Conservation (phyloP, 2,888 invertebrate species). For the Cephus sareptanus region DNA sequence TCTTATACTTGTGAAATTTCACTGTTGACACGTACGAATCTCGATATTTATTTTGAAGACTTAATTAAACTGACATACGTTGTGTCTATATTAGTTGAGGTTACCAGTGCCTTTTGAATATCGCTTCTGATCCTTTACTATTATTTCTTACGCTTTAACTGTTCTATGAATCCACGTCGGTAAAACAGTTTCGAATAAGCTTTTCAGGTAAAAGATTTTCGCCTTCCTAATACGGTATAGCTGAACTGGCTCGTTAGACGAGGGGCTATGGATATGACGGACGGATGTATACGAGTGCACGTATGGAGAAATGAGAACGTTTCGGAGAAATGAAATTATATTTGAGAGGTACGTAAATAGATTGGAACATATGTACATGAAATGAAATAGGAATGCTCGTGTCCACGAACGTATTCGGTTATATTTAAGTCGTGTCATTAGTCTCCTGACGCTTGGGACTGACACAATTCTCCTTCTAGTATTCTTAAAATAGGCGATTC, state of each 20-base stretch:
- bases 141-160: neutral
- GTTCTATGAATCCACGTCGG: neutral
- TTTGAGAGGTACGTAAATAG: conserved; percentile 29
- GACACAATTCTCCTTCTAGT: conserved; percentile 42
- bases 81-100: neutral
- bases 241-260: neutral
- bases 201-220: neutral
- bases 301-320: conserved; percentile 6
- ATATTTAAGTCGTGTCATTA: conserved; percentile 49
- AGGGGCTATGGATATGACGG: neutral
- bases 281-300: neutral
- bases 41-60: neutral
- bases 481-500: conserved; percentile 22
- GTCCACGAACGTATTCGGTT: conserved; percentile 34
- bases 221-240: neutral
- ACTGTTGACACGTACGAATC: neutral
- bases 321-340: conserved; percentile 23
- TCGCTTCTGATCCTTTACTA: neutral
- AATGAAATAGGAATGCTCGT: conserved; percentile 27
- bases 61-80: neutral
- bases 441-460: conserved; percentile 40
- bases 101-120: neutral
- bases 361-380: conserved; percentile 21
- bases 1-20: neutral
- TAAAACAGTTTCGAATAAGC: neutral